Conservation (phyloP, 2,888 invertebrate species). For the Ischnus inquisitorius region DNA sequence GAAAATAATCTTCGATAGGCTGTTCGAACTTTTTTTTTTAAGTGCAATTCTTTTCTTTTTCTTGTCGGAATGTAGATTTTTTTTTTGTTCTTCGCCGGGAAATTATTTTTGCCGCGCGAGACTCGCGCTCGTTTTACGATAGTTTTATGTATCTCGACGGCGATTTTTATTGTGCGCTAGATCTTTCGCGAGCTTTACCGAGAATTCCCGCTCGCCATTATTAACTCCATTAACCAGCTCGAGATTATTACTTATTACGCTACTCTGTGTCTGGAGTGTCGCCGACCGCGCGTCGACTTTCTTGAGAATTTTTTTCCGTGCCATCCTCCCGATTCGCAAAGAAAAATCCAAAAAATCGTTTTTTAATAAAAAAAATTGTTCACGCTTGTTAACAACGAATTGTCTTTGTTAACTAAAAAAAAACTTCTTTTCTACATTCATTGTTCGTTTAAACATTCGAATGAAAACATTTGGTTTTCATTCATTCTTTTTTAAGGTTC, state of each 20-base stretch:
- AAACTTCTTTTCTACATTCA: too few relatives aligned
- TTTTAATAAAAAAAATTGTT: too few relatives aligned
- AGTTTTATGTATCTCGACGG: conserved; percentile 18
- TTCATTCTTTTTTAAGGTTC: too few relatives aligned
- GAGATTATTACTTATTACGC: conserved; percentile 15
- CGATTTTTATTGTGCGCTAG: conserved; percentile 51
- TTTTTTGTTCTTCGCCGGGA: conserved; percentile 7
- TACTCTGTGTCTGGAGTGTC: conserved; percentile 5
- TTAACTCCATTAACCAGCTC: neutral
- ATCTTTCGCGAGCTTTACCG: conserved; percentile 27
- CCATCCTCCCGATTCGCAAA: neutral
- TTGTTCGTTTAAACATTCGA: too few relatives aligned
- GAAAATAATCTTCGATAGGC: neutral
- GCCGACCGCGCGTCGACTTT: conserved; percentile 20
- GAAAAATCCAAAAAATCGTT: neutral
- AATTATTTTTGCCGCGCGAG: conserved; percentile 28
- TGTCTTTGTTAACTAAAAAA: too few relatives aligned
- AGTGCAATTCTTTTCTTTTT: neutral
- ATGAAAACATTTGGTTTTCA: too few relatives aligned
- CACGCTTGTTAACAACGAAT: too few relatives aligned
- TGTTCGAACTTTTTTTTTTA: neutral
- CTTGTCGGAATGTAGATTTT: neutral
- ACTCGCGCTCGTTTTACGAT: conserved; percentile 33
- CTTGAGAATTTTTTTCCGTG: neutral
- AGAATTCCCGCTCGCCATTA: neutral